These are phyloP conservation scores for Drosophila sp. DNA, from an alignment of 1,140 invertebrate genomes.

Conservation along the genomic window DNA sequence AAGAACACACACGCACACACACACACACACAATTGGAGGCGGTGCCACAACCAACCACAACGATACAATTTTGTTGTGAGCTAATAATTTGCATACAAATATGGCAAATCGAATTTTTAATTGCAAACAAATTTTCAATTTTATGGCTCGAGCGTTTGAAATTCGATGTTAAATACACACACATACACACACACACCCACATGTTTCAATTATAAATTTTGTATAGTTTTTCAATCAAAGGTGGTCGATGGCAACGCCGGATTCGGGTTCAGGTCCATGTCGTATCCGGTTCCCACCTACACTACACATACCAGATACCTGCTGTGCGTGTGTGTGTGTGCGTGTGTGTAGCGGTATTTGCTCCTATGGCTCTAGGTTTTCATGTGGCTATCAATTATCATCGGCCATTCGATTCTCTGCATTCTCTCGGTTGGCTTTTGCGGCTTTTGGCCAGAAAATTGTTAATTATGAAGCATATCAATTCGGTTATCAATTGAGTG, in stretches of 20 bases:
- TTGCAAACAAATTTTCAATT: slow-evolving; percentile 59
- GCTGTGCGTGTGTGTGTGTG: neutral
- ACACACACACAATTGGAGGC: neutral
- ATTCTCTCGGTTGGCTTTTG: slow-evolving; percentile 21
- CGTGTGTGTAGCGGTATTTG: neutral
- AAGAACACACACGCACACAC: neutral
- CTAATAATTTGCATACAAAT: slow-evolving; percentile 47
- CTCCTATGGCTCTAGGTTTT: neutral
- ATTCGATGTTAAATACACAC: neutral
- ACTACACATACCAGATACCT: neutral
- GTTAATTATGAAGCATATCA: slow-evolving; percentile 47
- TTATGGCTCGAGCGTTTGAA: slow-evolving; percentile 15
- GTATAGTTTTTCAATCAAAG: slow-evolving; percentile 13
- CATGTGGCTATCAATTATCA: slow-evolving; percentile 22
- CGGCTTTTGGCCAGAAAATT: slow-evolving; percentile 25
- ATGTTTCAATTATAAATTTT: slow-evolving; percentile 17
- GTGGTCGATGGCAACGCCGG: neutral
- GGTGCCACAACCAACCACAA: neutral
- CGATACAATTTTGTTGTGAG: slow-evolving; percentile 3
- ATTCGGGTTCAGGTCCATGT: neutral
- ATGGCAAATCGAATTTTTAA: slow-evolving; percentile 56
- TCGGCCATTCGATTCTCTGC: slow-evolving; percentile 8
- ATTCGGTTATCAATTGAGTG: slow-evolving; percentile 53
- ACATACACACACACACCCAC: neutral
- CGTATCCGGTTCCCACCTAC: neutral